phyloP scores from a whole-genome alignment of 2,888 invertebrate species.

The Ophion ellenae region DNA sequence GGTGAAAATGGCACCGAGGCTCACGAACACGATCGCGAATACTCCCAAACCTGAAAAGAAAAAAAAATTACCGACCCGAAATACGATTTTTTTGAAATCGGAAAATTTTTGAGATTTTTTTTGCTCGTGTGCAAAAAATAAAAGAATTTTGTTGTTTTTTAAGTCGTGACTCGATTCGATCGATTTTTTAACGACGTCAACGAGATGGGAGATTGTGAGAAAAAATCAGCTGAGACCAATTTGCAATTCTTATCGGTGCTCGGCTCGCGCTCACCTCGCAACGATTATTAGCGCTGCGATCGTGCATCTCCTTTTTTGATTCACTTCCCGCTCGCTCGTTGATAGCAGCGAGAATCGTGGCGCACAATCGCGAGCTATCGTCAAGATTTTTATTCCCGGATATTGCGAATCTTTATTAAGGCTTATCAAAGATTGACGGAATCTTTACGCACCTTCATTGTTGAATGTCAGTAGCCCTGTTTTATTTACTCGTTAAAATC shows the following conservation, averaged over 20 bases:
- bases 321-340: background rate
- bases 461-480: too few relatives aligned
- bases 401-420: background rate
- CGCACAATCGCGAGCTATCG: background rate
- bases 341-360: background rate
- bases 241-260: constrained; percentile 29
- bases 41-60: constrained; percentile 76
- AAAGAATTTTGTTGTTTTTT: background rate
- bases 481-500: too few relatives aligned
- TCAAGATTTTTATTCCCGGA: background rate
- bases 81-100: background rate
- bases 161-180: background rate
- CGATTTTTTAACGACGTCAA: background rate
- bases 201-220: too few relatives aligned
- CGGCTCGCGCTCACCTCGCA: background rate
- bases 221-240: background rate
- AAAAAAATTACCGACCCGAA: background rate
- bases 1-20: constrained; percentile 75
- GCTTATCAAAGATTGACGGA: too few relatives aligned
- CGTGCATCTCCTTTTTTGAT: background rate
- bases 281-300: constrained; percentile 4
- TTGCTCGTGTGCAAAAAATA: background rate
- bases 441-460: too few relatives aligned
- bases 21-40: constrained; percentile 77
- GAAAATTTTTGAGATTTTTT: background rate